Base-by-base conservation (phyloP, 2,113 vertebrate genomes). In the Trogon surrucura region DNA sequence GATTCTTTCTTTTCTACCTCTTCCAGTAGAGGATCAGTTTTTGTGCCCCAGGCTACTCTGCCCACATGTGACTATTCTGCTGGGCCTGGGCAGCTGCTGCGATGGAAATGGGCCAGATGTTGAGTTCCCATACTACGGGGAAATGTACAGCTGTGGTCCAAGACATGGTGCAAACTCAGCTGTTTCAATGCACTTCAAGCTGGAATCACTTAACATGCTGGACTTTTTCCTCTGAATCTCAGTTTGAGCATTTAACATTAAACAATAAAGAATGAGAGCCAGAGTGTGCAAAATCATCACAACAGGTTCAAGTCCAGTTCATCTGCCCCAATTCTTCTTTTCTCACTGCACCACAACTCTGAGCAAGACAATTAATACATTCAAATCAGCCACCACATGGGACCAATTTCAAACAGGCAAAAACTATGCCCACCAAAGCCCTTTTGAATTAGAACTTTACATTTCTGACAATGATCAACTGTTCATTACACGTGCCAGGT, bases 401-500 rank as follows among this genome's bases (percentile, higher is more conserved):
- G 66, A 79, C 8, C 2, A 1, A 47, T 51, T 75, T 75, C 54
- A 41, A 80, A 62, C 18, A 84, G 41, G 71, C 23, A 75, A 80
- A 87, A 93, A 29, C 3, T 4, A 29, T 6, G 34, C 20, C 30
- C 25, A n/a, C 8, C 44, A 79, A 61, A 87, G 41, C 8, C 60
- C 45, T 82, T 89, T 30, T 21, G 54, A 85, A 62, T 73, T 25
- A 69, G 70, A 85, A 54, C 10, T 64, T 64, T 11, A 26, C 9
- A 30, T 79, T 72, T 77, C 50, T 88, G 75, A 90, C 80, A 80
- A 30, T 4, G 51, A 54, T 50, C 56, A 84, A 32, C 60, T 66
- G 56, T 26, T 77, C 30, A 36, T 29, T 56, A 61, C 29, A 12
- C 0, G 0, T 22, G 12, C 23, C 0, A 1, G 16, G 86, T 54